phyloP scores from a whole-genome alignment of 1,140 invertebrate species.

The Linepithema humile region DNA sequence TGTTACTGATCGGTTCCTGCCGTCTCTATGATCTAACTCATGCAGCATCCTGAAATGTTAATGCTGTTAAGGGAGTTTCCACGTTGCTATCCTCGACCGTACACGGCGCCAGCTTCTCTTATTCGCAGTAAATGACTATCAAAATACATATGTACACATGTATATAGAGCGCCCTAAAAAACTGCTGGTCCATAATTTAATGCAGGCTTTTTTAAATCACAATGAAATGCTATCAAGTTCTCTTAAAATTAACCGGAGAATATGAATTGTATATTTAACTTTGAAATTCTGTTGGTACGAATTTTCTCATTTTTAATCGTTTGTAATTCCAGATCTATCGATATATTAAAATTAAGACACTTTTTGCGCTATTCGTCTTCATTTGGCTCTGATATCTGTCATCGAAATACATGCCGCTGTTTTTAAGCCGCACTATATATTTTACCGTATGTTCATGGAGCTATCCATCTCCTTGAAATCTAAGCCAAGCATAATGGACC shows the following conservation, averaged over 20 bases:
- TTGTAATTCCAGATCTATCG: neutral
- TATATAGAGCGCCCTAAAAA: neutral
- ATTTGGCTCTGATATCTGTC: neutral
- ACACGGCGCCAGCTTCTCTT: constrained; percentile 21
- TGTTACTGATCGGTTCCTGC: constrained; percentile 61
- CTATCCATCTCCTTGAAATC: constrained; percentile 30
- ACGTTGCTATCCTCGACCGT: constrained; percentile 41
- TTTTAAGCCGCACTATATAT: constrained; percentile 23
- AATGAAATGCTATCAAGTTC: neutral
- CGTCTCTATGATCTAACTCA: constrained; percentile 38
- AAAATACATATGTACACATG: neutral
- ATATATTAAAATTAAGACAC: constrained; percentile 10
- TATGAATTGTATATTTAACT: neutral
- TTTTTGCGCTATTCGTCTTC: neutral
- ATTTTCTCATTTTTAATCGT: neutral
- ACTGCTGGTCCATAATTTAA: neutral
- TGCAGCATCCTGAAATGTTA: constrained; percentile 73
- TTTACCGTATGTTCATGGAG: neutral
- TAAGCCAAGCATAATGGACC: constrained; percentile 44
- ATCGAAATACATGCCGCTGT: neutral
- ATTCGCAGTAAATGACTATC: constrained; percentile 21
- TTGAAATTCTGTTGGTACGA: neutral
- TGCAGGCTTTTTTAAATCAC: neutral
- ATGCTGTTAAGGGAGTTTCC: constrained; percentile 75
- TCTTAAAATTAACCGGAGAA: neutral